Evolutionary conservation across 2,888 invertebrate species (phyloP), one percentile per base, ranked within the genome.

Genomic region (Volucella zonaria): DNA sequence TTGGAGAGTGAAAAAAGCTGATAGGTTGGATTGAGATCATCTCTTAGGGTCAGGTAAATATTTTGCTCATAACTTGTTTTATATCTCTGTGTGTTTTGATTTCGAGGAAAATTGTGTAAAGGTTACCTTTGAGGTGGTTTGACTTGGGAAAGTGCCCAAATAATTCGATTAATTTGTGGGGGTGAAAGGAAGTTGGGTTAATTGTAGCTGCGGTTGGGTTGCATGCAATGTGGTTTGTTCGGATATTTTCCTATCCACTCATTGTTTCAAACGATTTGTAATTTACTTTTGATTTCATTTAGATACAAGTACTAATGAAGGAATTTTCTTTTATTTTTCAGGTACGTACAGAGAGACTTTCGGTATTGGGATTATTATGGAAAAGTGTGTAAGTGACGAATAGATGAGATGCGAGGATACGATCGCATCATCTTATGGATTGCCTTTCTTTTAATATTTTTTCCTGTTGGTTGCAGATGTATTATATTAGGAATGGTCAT

Each of bases 1-100:
- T 68, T 58, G 56, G 68, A 68, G 23, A 23, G 23, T 23, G 23
- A 23, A 23, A 3, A 23, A 23, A 3, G 23, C 23, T 23, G 23
- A 23, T 23, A 23, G 56, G 58, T 64, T 54, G 78, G 66, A 83
- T 75, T 12, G 70, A 75, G 75, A 75, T 83, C 83, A 83, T 83
- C 79, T 66, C 56, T 64, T 58, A 10, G 73, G 66, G 75, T 82
- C 66, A 77, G 38, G 54, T 47, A 58, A 68, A 78, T 58, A 74
- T 62, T 62, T 81, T 51, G 54, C 4, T 14, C 59, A 67, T 79
- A 79, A 79, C 73, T 74, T 54, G 79, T 58, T 67, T 73, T 51
- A 8, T 49, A 49, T 49, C 49, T 11, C 31, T 23, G 42, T 73
- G 73, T 73, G 64, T 66, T 8, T 51, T 52, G 52, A 9, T 23